These are phyloP conservation scores for Pimpla rufipes DNA, from an alignment of 2,888 invertebrate genomes.

Conservation along the genomic window DNA sequence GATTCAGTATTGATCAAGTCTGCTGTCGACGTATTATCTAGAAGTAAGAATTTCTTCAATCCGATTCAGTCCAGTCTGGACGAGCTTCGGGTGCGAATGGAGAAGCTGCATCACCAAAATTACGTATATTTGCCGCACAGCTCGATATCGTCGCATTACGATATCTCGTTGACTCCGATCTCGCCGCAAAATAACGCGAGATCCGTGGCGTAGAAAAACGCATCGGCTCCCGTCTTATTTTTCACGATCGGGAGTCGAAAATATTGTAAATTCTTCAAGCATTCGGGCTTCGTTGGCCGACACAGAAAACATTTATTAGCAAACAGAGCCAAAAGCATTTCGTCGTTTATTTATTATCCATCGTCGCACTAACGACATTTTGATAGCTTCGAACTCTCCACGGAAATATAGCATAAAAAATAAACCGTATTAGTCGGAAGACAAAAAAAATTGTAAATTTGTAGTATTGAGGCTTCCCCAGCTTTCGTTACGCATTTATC, in stretches of 20 bases:
- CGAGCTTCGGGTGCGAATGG: slow-evolving; percentile 73
- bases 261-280: slow-evolving; percentile 14
- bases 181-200: slow-evolving; percentile 51
- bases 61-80: slow-evolving; percentile 75
- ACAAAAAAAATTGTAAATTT: background rate
- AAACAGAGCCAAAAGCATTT: background rate
- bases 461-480: background rate
- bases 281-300: background rate
- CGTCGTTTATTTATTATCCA: slow-evolving; percentile 56
- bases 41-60: slow-evolving; percentile 75
- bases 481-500: background rate
- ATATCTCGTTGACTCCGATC: slow-evolving; percentile 40
- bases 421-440: background rate
- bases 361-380: background rate
- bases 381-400: background rate
- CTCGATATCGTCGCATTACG: slow-evolving; percentile 34
- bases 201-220: slow-evolving; percentile 57
- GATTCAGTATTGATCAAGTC: slow-evolving; percentile 75
- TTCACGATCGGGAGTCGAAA: background rate
- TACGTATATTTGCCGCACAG: background rate
- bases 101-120: slow-evolving; percentile 51
- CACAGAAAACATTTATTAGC: background rate
- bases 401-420: background rate
- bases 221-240: background rate
- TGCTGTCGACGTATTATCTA: slow-evolving; percentile 72